Percentiles rank a stretch among this genome's conserved stretches.
Conservation (phyloP, 2,113 vertebrate genomes). For the Poeciliopsis retropinna region DNA sequence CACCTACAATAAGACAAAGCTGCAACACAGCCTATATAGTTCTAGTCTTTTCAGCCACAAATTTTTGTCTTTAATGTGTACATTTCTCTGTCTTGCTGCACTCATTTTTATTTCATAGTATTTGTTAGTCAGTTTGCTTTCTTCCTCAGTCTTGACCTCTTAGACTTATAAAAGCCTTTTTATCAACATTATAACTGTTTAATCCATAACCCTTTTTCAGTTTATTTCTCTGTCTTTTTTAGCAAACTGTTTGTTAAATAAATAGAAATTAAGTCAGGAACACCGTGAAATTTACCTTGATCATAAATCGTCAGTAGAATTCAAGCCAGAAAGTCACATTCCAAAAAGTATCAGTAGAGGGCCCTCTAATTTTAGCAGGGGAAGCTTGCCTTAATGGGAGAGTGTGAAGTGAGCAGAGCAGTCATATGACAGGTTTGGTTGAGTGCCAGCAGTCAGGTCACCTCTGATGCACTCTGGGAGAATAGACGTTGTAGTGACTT, state of each 20-base stretch:
- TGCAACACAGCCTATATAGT: no score
- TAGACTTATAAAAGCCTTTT: not conserved
- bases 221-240: not conserved
- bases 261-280: not conserved
- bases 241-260: not conserved
- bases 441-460: slow-evolving; percentile 58
- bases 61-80: no score
- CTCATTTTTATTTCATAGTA: not conserved
- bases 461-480: slow-evolving; percentile 42
- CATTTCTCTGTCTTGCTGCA: not conserved
- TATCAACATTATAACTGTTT: not conserved
- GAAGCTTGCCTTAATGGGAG: slow-evolving; percentile 64
- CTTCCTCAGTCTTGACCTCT: not conserved
- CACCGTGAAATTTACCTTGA: not conserved
- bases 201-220: not conserved
- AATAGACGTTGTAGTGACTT: not conserved
- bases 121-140: not conserved
- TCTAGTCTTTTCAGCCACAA: no score
- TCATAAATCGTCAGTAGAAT: slow-evolving; percentile 8
- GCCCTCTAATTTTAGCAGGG: slow-evolving; percentile 72
- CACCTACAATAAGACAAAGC: no score
- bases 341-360: slow-evolving; percentile 49
- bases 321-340: slow-evolving; percentile 24
- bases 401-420: slow-evolving; percentile 41
- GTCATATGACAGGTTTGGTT: slow-evolving; percentile 51